These are phyloP conservation scores for Beris morrisii DNA, from an alignment of 2,888 invertebrate species.

Conservation along the genomic window DNA sequence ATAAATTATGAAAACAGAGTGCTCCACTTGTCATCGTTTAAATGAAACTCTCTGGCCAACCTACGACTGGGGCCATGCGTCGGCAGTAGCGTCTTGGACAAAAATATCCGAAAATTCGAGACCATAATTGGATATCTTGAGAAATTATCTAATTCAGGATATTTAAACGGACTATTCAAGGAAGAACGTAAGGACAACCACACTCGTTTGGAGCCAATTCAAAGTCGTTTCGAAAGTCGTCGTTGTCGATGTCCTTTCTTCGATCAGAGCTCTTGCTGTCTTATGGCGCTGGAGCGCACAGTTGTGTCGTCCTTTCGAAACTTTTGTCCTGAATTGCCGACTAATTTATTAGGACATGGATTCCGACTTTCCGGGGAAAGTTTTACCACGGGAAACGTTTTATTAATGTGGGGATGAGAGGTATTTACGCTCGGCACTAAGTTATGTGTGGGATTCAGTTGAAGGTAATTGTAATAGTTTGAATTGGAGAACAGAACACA, in stretches of 20 bases:
- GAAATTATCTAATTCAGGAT: constrained; percentile 34
- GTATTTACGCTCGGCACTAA: constrained; percentile 5
- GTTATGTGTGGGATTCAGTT: constrained; percentile 12
- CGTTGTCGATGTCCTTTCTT: neutral
- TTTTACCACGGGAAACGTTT: neutral
- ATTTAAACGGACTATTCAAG: constrained; percentile 24
- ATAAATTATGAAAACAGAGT: constrained; percentile 36
- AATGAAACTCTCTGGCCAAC: constrained; percentile 33
- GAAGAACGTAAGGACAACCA: neutral
- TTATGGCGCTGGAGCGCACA: too few relatives aligned
- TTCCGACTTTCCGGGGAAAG: neutral
- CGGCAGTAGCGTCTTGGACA: constrained; percentile 21
- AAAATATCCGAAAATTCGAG: constrained; percentile 17
- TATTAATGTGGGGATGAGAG: neutral
- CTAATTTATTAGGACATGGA: constrained; percentile 25
- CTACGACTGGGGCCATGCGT: neutral
- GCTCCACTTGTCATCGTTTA: constrained; percentile 38
- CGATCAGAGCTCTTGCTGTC: too few relatives aligned
- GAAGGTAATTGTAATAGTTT: too few relatives aligned
- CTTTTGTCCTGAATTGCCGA: constrained; percentile 31
- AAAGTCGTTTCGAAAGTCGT: constrained; percentile 18
- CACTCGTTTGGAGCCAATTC: constrained; percentile 4
- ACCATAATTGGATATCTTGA: constrained; percentile 35
- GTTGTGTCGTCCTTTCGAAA: too few relatives aligned
- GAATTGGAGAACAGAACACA: too few relatives aligned